Percentiles rank a stretch among this genome's conserved stretches.
Evolutionary conservation across 92 coral and sea anemone genomes (phyloP).

Genomic region (Hydrozoanthus gracilis): DNA sequence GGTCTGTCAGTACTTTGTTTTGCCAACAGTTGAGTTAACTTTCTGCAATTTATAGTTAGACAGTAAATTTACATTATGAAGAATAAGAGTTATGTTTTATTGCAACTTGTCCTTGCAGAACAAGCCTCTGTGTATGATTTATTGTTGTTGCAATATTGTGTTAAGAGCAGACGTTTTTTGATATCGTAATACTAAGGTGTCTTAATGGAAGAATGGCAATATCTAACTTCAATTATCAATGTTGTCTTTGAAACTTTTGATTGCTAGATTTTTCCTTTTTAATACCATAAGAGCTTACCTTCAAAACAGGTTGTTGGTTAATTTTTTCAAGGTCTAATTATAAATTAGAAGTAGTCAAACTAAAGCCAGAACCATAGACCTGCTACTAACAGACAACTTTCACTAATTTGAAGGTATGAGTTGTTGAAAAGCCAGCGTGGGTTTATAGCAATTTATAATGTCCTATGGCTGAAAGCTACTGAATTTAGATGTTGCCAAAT

Average conservation of each 20-base stretch:
- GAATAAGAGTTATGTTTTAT: too few species aligned
- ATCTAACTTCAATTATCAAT: neutral
- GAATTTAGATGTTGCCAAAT: slow-evolving; percentile 36
- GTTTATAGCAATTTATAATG: neutral
- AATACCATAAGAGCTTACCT: neutral
- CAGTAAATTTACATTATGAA: too few species aligned
- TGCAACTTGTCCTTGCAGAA: too few species aligned
- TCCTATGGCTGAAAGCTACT: neutral
- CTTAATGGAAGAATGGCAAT: neutral
- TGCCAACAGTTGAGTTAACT: too few species aligned
- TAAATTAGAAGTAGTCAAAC: too few species aligned
- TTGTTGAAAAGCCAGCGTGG: neutral
- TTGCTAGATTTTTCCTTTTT: neutral
- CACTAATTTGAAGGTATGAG: too few species aligned
- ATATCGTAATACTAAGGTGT: neutral
- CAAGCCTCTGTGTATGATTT: neutral
- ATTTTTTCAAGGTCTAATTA: too few species aligned
- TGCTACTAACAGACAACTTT: too few species aligned
- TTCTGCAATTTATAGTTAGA: too few species aligned
- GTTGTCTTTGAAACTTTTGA: neutral
- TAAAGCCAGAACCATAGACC: too few species aligned
- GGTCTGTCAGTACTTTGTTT: too few species aligned
- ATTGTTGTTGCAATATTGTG: neutral
- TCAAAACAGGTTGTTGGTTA: neutral
- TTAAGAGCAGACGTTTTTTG: neutral